Percentiles rank a stretch among this genome's conserved stretches.
Evolutionary conservation across 92 coral and sea anemone genomes (phyloP).

Genomic region (Porites evermanni): DNA sequence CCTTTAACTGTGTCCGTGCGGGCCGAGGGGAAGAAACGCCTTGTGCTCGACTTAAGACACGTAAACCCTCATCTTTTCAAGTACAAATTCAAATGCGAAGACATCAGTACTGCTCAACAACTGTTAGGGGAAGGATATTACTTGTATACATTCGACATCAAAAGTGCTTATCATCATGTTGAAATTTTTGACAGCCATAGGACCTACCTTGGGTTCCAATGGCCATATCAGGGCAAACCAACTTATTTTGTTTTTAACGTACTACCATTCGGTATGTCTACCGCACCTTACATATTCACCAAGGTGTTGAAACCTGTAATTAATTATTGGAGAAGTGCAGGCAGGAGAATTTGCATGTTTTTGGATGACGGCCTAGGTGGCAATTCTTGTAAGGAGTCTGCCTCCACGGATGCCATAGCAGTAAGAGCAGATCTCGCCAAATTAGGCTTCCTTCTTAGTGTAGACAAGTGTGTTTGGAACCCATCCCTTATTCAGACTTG

Average conservation of each 20-base stretch:
- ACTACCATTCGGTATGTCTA: neutral
- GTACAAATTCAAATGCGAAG: constrained; percentile 26
- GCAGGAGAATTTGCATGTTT: too few species aligned
- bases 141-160: constrained; percentile 25
- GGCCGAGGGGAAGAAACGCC: constrained; percentile 50
- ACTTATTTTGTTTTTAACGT: constrained; percentile 8
- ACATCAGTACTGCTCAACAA: constrained; percentile 9
- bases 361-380: too few species aligned
- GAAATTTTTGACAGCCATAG: neutral
- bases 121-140: neutral
- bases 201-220: too few species aligned
- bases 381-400: neutral
- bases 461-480: constrained; percentile 28
- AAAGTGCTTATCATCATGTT: constrained; percentile 14
- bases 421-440: neutral
- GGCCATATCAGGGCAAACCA: neutral
- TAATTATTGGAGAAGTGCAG: neutral
- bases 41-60: constrained; percentile 59
- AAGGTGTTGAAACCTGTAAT: neutral
- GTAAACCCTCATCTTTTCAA: constrained; percentile 55
- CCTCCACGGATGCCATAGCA: neutral
- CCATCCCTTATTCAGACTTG: constrained; percentile 38
- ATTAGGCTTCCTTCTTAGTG: constrained; percentile 18
- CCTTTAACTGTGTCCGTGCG: constrained; percentile 49
- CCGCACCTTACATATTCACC: constrained; percentile 17